Evolutionary conservation across 2,797 vertebrate genomes (phyloP), one percentile per base, ranked within the genome.

Genomic region (Gambelia wislizenii): DNA sequence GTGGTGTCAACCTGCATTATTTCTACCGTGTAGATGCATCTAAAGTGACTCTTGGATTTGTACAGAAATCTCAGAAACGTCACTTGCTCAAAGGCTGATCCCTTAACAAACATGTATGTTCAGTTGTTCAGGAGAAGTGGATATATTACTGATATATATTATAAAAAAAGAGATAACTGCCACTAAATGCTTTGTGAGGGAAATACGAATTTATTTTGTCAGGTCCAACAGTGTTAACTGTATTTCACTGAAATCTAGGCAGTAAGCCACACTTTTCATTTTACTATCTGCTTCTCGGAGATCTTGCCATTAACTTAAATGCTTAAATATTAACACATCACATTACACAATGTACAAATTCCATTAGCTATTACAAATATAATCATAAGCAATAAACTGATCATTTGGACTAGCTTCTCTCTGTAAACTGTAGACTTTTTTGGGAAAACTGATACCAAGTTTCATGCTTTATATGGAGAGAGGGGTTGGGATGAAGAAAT

Each of bases 241-340:
- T 61, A 83, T 83, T 20, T 83, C 42, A 75, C 14, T 61, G n/a
- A 83, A 88, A 83, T 74, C 42, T 33, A 88, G 42, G 70, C 69
- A 83, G 69, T 64, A 75, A 76, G 42, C 69, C 79, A 83, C 42
- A 67, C 47, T 81, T 74, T 81, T 72, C 49, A 87, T 56, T 81
- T 81, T 72, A 81, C 36, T 81, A 49, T 42, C 77, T 8, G 9
- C 86, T 56, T 78, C 13, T 56, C 67, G 27, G 44, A 42, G 64
- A 87, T 80, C 30, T 81, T 30, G 56, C 36, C 64, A 70, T 59
- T 81, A 87, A 25, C 27, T 44, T 56, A 44, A 70, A 56, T 20
- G 42, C 9, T 56, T 81, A 72, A 87, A 72, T 81, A 81, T 72
- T 81, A 81, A 44, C 78, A 87, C 25, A 54, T 56, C 36, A 18